Percentiles rank a stretch among this genome's conserved stretches.
Evolutionary conservation across 2,113 vertebrate species (phyloP).

Genomic region (Pavo muticus): DNA sequence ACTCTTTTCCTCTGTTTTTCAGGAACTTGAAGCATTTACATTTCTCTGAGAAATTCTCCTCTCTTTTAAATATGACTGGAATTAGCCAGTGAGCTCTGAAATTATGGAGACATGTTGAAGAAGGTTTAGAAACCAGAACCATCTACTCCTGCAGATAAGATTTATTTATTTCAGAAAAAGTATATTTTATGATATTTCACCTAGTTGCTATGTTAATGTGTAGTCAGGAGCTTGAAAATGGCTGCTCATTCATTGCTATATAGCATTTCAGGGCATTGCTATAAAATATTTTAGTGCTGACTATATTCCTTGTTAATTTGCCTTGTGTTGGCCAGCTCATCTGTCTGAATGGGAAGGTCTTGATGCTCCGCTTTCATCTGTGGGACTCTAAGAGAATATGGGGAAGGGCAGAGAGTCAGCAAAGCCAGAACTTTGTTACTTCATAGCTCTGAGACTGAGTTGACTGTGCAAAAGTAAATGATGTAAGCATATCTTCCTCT

Average conservation of each 20-base stretch:
- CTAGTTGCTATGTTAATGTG: neutral
- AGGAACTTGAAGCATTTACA: neutral
- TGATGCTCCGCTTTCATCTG: neutral
- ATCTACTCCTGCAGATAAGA: neutral
- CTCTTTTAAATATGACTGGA: neutral
- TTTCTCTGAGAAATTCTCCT: neutral
- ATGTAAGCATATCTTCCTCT: neutral
- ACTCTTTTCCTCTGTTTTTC: neutral
- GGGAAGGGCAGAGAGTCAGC: neutral
- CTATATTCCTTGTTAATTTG: neutral
- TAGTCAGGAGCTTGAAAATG: neutral
- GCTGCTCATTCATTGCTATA: neutral
- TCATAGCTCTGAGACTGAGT: neutral
- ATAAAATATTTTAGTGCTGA: neutral
- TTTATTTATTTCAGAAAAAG: neutral
- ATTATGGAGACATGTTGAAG: neutral
- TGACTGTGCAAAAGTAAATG: neutral
- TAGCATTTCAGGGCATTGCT: neutral
- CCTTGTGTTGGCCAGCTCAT: neutral
- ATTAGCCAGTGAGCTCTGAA: neutral
- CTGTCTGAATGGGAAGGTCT: neutral
- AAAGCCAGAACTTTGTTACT: neutral
- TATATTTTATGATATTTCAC: neutral
- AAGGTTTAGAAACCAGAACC: fast-evolving
- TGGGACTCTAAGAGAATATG: neutral